phyloP scores from a whole-genome alignment of 2,113 vertebrate genomes.

The Platysteira castanea region DNA sequence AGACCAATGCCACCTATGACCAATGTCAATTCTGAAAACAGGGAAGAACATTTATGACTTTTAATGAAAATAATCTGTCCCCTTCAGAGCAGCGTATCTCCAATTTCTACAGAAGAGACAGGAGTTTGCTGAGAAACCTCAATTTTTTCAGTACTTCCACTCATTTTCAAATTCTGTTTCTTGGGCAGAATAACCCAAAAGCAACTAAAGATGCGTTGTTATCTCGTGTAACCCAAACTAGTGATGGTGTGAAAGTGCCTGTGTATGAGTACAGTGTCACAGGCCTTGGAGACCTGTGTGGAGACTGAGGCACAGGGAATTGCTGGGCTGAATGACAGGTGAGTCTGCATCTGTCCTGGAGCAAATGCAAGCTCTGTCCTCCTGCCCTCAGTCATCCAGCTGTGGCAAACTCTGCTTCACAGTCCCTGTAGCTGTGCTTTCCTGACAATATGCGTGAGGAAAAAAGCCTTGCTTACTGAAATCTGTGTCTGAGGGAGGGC shows the following conservation, averaged over 20 bases:
- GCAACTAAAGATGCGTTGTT: not conserved
- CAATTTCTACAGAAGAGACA: not conserved
- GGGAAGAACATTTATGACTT: not conserved
- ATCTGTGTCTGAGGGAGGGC: not conserved
- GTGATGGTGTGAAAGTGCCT: not conserved
- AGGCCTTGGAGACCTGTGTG: not conserved
- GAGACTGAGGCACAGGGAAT: not conserved
- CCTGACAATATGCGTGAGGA: not conserved
- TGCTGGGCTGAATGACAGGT: not conserved
- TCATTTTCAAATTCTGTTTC: not conserved
- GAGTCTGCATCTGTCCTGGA: not conserved
- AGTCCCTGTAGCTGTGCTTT: not conserved
- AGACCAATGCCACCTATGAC: not conserved
- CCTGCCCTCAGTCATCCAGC: not conserved
- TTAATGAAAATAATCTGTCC: not conserved
- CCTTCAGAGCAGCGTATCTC: not conserved
- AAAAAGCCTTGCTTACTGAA: not conserved
- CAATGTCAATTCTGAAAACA: not conserved
- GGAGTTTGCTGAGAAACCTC: not conserved
- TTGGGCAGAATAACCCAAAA: not conserved
- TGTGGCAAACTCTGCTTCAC: not conserved
- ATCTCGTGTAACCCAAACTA: not conserved
- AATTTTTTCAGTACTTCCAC: not conserved
- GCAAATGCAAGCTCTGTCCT: not conserved
- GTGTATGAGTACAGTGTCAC: rapidly evolving